Conservation (phyloP, 2,113 vertebrate species). For the Pan paniscus region DNA sequence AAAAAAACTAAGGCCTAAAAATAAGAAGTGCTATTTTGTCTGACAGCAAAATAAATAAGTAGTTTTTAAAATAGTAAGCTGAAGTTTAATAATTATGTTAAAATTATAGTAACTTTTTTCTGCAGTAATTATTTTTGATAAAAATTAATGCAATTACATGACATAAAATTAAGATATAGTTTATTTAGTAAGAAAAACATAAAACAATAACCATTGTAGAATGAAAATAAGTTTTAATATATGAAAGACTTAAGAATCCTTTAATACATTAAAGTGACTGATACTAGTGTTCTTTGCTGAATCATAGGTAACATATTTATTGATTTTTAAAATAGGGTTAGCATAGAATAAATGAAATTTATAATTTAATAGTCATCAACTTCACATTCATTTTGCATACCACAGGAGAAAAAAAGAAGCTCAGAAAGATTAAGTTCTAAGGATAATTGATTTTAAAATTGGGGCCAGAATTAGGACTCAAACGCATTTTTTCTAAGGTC, state of each 20-base stretch:
- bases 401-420: neutral
- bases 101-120: neutral
- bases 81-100: neutral
- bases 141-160: neutral
- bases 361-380: neutral
- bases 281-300: neutral
- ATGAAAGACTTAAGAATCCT: neutral
- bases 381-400: neutral
- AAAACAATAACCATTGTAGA: neutral
- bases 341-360: neutral
- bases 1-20: neutral
- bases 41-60: neutral
- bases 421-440: neutral
- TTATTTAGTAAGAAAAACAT: neutral
- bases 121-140: neutral
- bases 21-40: neutral
- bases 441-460: neutral
- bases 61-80: neutral
- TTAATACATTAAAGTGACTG: neutral
- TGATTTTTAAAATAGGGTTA: neutral
- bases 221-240: neutral
- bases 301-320: neutral
- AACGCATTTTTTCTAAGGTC: neutral
- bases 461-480: neutral
- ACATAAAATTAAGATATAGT: neutral